Conservation (phyloP, 2,888 invertebrate species). For the Muschampia plurimacula region DNA sequence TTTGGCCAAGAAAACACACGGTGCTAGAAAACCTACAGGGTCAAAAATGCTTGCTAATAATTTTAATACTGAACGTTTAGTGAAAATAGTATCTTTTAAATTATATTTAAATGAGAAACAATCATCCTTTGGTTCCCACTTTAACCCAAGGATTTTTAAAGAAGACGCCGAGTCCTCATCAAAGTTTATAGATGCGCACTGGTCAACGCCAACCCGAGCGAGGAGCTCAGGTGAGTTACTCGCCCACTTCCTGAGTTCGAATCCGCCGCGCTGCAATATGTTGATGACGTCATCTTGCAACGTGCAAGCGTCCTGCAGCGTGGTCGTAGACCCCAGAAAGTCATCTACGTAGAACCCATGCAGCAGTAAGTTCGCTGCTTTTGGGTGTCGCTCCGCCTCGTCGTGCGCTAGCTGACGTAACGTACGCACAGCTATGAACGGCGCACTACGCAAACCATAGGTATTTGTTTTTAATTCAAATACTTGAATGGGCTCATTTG, state of each 20-base stretch:
- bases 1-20: constrained; percentile 19
- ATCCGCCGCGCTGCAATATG: not conserved
- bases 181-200: not conserved
- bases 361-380: not conserved
- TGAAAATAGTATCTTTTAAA: not conserved
- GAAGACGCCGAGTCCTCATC: not conserved
- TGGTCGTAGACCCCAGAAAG: not conserved
- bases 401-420: constrained; percentile 8
- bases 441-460: constrained; percentile 12
- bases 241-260: constrained; percentile 1
- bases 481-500: not conserved
- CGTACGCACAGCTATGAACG: constrained; percentile 6
- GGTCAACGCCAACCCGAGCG: not conserved
- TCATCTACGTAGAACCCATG: constrained; percentile 4
- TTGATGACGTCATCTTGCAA: not conserved
- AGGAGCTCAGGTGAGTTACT: not conserved
- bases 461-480: constrained; percentile 10
- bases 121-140: constrained; percentile 3
- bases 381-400: not conserved
- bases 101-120: not conserved
- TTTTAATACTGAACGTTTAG: constrained; percentile 1
- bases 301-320: not conserved
- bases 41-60: constrained; percentile 10
- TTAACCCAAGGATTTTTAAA: constrained; percentile 1
- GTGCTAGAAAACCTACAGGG: constrained; percentile 18